A percentile compares a stretch with the other conserved stretches of the same genome.
phyloP scores from a whole-genome alignment of 2,113 vertebrate species.

The Dromas ardeola region DNA sequence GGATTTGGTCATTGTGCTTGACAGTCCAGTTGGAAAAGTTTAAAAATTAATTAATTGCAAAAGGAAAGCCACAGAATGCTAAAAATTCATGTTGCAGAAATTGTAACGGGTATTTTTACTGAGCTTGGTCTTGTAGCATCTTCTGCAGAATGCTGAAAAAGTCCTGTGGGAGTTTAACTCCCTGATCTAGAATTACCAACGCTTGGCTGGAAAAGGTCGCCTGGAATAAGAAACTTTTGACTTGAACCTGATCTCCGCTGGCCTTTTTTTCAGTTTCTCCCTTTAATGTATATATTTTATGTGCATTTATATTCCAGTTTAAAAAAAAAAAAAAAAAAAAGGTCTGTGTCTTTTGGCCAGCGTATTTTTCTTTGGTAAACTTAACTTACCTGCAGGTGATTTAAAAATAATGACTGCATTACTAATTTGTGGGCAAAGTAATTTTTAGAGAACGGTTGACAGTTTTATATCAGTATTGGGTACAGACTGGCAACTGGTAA shows the following conservation, averaged over 20 bases:
- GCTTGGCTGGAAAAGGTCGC: not conserved
- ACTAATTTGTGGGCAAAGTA: not conserved
- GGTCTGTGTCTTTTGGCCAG: rapidly evolving
- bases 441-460: not conserved
- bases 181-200: not conserved
- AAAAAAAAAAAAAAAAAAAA: not conserved
- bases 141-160: not conserved
- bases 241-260: not conserved
- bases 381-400: not conserved
- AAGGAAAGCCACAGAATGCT: not conserved
- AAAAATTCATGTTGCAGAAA: not conserved
- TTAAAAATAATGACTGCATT: not conserved
- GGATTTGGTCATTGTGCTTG: not conserved
- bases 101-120: not conserved
- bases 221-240: slow-evolving; percentile 4
- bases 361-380: not conserved
- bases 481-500: not conserved
- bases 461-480: not conserved
- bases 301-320: not conserved
- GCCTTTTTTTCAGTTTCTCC: not conserved
- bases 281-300: not conserved
- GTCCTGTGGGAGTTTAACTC: not conserved
- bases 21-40: not conserved
- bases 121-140: not conserved
- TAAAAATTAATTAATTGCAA: not conserved